A percentile compares a stretch with the other conserved stretches of the same genome.
phyloP scores from a whole-genome alignment of 1,140 invertebrate genomes.

The Drosophila ironensis region DNA sequence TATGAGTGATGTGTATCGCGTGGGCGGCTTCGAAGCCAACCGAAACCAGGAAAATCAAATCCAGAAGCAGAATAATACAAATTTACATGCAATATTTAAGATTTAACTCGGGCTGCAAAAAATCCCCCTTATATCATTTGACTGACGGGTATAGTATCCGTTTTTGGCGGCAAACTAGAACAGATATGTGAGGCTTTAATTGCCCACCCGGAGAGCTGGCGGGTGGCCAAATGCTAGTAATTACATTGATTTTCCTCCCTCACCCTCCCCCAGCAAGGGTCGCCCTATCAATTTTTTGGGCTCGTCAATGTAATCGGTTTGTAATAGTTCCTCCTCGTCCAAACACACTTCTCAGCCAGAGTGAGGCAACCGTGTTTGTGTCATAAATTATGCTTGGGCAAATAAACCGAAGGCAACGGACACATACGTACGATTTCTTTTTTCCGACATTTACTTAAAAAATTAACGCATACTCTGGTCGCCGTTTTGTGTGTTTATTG shows the following conservation, averaged over 20 bases:
- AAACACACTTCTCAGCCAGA: too few species aligned
- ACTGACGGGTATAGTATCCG: background rate
- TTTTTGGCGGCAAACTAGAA: constrained; percentile 51
- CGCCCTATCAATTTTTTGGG: constrained; percentile 64
- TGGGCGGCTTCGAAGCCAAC: background rate
- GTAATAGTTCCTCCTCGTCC: constrained; percentile 38
- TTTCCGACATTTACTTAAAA: constrained; percentile 65
- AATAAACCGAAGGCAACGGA: constrained; percentile 28
- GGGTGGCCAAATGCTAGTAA: constrained; percentile 32
- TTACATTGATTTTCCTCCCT: constrained; percentile 71
- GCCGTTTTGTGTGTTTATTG: constrained; percentile 55
- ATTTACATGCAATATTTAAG: background rate
- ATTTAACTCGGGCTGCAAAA: too few species aligned
- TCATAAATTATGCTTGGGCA: constrained; percentile 70
- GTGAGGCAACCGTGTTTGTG: constrained; percentile 41
- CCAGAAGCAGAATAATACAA: background rate
- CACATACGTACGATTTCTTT: constrained; percentile 37
- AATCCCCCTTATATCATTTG: too few species aligned
- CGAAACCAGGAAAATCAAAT: background rate
- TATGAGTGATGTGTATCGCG: constrained; percentile 12
- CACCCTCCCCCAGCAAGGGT: too few species aligned
- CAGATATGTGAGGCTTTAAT: constrained; percentile 48
- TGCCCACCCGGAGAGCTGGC: constrained; percentile 13
- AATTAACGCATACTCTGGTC: constrained; percentile 61
- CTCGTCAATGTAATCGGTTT: constrained; percentile 65